Percentiles rank a stretch among this genome's conserved stretches.
Conservation (phyloP, 2,888 invertebrate species). For the Iselma pallidipennis region DNA sequence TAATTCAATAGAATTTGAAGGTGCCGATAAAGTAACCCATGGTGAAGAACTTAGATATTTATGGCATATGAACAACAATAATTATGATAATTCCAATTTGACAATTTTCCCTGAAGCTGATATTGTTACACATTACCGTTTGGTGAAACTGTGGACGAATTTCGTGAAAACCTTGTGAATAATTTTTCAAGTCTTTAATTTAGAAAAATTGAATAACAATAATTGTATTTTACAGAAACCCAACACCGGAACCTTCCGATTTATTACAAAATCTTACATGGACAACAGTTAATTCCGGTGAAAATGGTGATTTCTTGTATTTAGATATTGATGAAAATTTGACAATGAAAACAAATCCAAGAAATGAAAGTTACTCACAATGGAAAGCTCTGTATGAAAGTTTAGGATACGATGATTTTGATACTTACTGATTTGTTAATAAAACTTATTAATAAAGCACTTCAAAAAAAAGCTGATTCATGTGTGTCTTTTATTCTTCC, state of each 20-base stretch:
- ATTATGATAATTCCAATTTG: constrained; percentile 9
- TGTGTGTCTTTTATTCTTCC: too few relatives aligned
- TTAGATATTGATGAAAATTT: too few relatives aligned
- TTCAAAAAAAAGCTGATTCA: too few relatives aligned
- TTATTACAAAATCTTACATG: too few relatives aligned
- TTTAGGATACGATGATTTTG: too few relatives aligned
- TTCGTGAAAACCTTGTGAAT: constrained; percentile 11
- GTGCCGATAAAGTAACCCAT: constrained; percentile 11
- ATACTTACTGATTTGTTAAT: too few relatives aligned
- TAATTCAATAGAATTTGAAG: background rate
- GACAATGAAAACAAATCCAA: too few relatives aligned
- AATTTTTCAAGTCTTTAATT: background rate
- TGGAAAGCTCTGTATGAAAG: too few relatives aligned
- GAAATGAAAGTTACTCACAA: too few relatives aligned
- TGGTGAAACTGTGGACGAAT: constrained; percentile 12
- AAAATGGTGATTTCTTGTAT: too few relatives aligned
- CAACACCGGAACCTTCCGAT: constrained; percentile 8
- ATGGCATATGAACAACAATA: constrained; percentile 1
- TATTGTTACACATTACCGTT: constrained; percentile 4
- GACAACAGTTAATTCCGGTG: too few relatives aligned
- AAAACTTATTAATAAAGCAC: too few relatives aligned
- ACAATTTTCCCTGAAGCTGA: constrained; percentile 5
- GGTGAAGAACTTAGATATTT: constrained; percentile 10
- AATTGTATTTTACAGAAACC: constrained; percentile 10
- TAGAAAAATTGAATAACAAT: constrained; percentile 27